Percentiles rank a stretch among this genome's conserved stretches.
These are phyloP conservation scores for Baronia brevicornis DNA, from an alignment of 2,888 invertebrate species.

Conservation along the genomic window DNA sequence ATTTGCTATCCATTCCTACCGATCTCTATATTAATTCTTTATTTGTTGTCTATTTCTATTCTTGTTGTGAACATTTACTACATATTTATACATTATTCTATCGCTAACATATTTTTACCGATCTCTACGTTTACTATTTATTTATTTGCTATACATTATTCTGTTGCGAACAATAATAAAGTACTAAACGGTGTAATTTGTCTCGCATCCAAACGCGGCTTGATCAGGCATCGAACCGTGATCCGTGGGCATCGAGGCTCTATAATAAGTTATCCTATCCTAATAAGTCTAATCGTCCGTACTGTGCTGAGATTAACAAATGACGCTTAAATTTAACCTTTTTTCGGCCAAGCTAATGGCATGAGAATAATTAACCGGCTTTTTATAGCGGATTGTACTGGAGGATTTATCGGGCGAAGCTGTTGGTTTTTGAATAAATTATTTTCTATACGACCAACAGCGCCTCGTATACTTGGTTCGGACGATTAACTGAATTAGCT, in stretches of 20 bases:
- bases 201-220: conserved; percentile 11
- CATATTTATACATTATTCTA: too few species aligned
- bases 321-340: conserved; percentile 69
- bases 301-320: conserved; percentile 61
- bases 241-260: conserved; percentile 24
- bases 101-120: too few species aligned
- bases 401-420: conserved; percentile 46
- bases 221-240: conserved; percentile 18
- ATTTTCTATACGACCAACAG: conserved; percentile 22
- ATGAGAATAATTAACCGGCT: conserved; percentile 60
- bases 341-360: conserved; percentile 70
- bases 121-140: conserved; percentile 13
- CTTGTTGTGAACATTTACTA: too few species aligned
- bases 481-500: too few species aligned
- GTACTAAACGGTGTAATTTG: conserved; percentile 9
- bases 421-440: conserved; percentile 48
- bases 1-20: too few species aligned
- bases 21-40: too few species aligned
- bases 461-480: too few species aligned
- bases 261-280: conserved; percentile 39
- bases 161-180: conserved; percentile 3
- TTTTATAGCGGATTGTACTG: conserved; percentile 39
- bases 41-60: too few species aligned
- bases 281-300: conserved; percentile 61
- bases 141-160: conserved; percentile 3